Percentiles rank a stretch among this genome's conserved stretches.
These are phyloP conservation scores for Pseudoatta argentina DNA, from an alignment of 1,140 invertebrate genomes.

Conservation along the genomic window DNA sequence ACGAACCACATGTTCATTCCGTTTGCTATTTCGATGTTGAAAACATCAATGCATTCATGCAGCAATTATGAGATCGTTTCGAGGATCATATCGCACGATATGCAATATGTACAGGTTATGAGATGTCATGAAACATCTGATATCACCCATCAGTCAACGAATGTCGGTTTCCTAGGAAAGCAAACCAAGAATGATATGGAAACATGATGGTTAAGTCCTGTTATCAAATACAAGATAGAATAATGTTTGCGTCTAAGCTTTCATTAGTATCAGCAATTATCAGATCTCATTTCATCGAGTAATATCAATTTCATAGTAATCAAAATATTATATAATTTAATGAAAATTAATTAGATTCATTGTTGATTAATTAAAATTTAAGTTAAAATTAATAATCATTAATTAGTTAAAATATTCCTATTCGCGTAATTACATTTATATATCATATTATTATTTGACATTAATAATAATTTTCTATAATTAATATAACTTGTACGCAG, in stretches of 20 bases:
- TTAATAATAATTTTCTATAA: slow-evolving; percentile 20
- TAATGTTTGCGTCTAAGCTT: background rate
- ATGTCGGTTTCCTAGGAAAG: background rate
- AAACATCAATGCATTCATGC: slow-evolving; percentile 22
- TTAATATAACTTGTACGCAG: slow-evolving; percentile 4
- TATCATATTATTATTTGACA: background rate
- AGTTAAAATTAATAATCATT: slow-evolving; percentile 14
- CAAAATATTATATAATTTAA: slow-evolving; percentile 20
- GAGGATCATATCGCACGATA: slow-evolving; percentile 22
- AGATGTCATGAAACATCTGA: slow-evolving; percentile 31
- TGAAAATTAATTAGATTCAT: slow-evolving; percentile 13
- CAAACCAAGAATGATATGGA: background rate
- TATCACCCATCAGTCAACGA: slow-evolving; percentile 39
- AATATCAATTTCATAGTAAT: background rate
- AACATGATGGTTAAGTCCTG: slow-evolving; percentile 3
- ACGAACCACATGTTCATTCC: slow-evolving; percentile 14
- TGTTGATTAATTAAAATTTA: slow-evolving; percentile 24
- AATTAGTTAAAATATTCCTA: slow-evolving; percentile 32
- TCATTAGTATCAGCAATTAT: slow-evolving; percentile 22
- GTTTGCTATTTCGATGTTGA: slow-evolving; percentile 12
- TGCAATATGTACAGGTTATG: slow-evolving; percentile 32
- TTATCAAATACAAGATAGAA: slow-evolving; percentile 29
- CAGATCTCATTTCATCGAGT: slow-evolving; percentile 16
- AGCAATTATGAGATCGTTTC: slow-evolving; percentile 42
- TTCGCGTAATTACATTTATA: background rate